These are phyloP conservation scores for Pluvialis apricaria DNA, from an alignment of 2,113 vertebrate species.

Conservation along the genomic window DNA sequence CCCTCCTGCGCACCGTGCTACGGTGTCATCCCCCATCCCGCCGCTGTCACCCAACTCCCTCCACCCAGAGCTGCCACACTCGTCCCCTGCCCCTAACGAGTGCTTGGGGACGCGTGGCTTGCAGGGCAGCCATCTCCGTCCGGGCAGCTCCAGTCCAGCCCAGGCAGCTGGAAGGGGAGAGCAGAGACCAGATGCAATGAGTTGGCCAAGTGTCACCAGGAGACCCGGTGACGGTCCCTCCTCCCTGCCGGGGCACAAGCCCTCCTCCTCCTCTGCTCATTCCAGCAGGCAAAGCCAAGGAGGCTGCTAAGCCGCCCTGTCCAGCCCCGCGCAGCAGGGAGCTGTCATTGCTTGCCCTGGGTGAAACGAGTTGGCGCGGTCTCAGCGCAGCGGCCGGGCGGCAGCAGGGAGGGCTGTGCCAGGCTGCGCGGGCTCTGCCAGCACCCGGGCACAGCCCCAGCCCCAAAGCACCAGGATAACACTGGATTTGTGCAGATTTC, in stretches of 20 bases:
- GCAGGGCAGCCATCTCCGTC: background rate
- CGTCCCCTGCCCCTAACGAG: rapidly evolving
- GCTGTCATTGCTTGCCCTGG: background rate
- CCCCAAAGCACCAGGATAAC: background rate
- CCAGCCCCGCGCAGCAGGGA: background rate
- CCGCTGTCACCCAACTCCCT: background rate
- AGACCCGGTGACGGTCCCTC: background rate
- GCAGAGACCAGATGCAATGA: background rate
- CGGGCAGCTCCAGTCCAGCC: background rate
- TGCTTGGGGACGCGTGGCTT: background rate
- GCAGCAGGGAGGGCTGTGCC: conserved; percentile 2
- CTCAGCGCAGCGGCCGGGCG: background rate
- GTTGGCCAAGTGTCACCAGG: background rate
- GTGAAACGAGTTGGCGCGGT: background rate
- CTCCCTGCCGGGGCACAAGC: background rate
- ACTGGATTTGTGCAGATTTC: conserved; percentile 41
- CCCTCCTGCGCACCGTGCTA: background rate
- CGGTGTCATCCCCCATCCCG: background rate
- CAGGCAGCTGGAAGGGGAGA: background rate
- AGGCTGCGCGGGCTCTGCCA: conserved; percentile 27
- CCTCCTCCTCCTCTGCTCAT: background rate
- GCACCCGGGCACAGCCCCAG: background rate
- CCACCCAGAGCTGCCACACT: background rate
- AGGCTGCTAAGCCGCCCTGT: background rate
- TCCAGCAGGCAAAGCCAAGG: background rate